A percentile compares a stretch with the other conserved stretches of the same genome.
Conservation (phyloP, 1,140 invertebrate genomes). For the Eubasilissa regina region DNA sequence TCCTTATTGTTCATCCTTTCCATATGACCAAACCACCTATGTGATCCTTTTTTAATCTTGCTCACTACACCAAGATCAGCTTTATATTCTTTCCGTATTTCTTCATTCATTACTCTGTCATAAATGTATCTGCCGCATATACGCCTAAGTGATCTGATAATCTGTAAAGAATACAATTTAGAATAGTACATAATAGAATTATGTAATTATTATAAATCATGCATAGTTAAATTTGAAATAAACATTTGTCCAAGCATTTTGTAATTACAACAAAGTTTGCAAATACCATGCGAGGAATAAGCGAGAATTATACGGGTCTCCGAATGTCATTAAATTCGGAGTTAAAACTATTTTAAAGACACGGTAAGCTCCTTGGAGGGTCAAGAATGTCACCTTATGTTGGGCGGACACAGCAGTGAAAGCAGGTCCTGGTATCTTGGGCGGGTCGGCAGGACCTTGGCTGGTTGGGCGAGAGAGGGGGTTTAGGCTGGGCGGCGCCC, state of each 20-base stretch:
- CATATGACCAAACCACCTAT: too few species aligned
- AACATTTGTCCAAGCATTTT: not conserved
- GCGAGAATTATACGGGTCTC: conserved; percentile 21
- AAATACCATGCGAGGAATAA: not conserved
- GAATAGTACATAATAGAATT: too few species aligned
- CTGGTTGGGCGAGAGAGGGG: conserved; percentile 8
- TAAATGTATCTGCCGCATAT: too few species aligned
- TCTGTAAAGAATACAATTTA: too few species aligned
- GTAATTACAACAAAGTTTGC: not conserved
- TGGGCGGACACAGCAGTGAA: not conserved
- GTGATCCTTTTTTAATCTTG: too few species aligned
- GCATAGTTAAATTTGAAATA: too few species aligned
- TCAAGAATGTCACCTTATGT: conserved; percentile 42
- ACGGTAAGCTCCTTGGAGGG: conserved; percentile 15
- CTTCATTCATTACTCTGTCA: too few species aligned
- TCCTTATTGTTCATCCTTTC: too few species aligned
- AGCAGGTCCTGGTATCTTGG: not conserved
- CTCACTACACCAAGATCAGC: too few species aligned
- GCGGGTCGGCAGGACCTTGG: conserved; percentile 42
- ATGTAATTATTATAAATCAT: too few species aligned
- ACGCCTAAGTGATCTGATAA: too few species aligned
- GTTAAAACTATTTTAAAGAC: conserved; percentile 25
- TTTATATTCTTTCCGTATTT: too few species aligned
- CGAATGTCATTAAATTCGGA: conserved; percentile 24
- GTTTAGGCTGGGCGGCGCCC: conserved; percentile 45